These are phyloP conservation scores for Leucophora obtusa DNA, from an alignment of 2,888 invertebrate species.

Conservation along the genomic window DNA sequence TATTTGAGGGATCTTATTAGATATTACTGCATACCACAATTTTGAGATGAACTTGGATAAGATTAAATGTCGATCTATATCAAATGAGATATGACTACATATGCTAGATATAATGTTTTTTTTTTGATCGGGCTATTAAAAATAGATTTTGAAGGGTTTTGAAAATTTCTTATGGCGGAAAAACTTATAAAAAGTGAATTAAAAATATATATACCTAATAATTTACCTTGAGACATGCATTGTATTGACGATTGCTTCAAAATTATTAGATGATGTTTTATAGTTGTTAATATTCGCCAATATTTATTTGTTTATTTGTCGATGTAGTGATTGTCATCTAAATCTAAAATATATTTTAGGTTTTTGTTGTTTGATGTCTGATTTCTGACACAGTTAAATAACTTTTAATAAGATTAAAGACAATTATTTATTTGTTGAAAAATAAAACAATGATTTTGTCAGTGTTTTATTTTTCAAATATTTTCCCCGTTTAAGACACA, in stretches of 20 bases:
- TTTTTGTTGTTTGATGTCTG: not conserved
- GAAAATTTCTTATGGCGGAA: too few species aligned
- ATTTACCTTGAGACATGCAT: not conserved
- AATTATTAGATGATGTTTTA: not conserved
- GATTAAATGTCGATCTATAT: too few species aligned
- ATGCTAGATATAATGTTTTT: too few species aligned
- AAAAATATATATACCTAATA: not conserved
- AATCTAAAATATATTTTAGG: conserved; percentile 30
- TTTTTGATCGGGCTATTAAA: too few species aligned
- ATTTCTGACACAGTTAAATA: too few species aligned
- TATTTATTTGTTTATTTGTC: not conserved
- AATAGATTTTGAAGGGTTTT: too few species aligned
- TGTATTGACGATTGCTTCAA: not conserved
- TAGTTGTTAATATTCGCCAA: not conserved
- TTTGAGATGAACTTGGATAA: too few species aligned
- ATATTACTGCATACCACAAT: too few species aligned
- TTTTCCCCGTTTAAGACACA: not conserved
- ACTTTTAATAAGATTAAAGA: not conserved
- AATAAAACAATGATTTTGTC: conserved; percentile 6
- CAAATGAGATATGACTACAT: too few species aligned
- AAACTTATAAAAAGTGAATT: too few species aligned
- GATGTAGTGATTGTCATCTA: not conserved
- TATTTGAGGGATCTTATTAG: too few species aligned
- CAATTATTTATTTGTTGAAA: not conserved
- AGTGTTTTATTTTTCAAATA: not conserved